Base-by-base conservation (phyloP, 1,140 invertebrate genomes). In the Anastrepha obliqua region DNA sequence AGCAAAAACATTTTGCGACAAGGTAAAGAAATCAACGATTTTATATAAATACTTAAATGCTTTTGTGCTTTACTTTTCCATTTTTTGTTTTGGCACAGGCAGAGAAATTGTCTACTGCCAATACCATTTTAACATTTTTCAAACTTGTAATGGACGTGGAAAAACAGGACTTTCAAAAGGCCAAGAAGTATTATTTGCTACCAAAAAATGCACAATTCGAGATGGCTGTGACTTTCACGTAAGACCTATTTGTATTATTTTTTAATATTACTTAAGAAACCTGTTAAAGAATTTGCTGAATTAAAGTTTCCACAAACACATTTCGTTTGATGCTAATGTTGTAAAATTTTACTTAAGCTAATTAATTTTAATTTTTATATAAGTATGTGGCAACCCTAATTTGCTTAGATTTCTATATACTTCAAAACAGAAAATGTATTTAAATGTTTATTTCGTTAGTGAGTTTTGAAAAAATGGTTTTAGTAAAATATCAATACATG, bases 61-160 rank as follows among this genome's bases (percentile, higher is more conserved):
- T 29, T 29, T 55, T 55, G 51, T 55, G 51, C 1, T 55, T 55
- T 55, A 5, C 51, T 55, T 55, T 55, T 29, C 29, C 29, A 29
- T 29, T 55, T 62, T 62, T 44, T 74, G 15, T 44, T 47, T 42
- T 3, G 9, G 17, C 2, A 47, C 3, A 74, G 13, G 74, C 74
- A n/a, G n/a, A 81, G 44, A 81, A 58, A 55, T 81, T 81, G 47
- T 17, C 74, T 20, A 20, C 74, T 7, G 74, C 47, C 8, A 20
- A 81, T 58, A 51, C 44, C 2, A 9, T 55, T 55, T 55, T 81
- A 8, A 3, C 17, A 7, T 81, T 81, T 47, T 55, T 81, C 8
- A 51, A 81, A 55, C 74, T 81, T 58, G 17, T 81, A 81, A 81
- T 51, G 7, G 17, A 3, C 9, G 74, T 81, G 8, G 74, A 81